A percentile compares a stretch with the other conserved stretches of the same genome.
phyloP scores from a whole-genome alignment of 2,113 vertebrate species.

The Oreochromis spilurus region DNA sequence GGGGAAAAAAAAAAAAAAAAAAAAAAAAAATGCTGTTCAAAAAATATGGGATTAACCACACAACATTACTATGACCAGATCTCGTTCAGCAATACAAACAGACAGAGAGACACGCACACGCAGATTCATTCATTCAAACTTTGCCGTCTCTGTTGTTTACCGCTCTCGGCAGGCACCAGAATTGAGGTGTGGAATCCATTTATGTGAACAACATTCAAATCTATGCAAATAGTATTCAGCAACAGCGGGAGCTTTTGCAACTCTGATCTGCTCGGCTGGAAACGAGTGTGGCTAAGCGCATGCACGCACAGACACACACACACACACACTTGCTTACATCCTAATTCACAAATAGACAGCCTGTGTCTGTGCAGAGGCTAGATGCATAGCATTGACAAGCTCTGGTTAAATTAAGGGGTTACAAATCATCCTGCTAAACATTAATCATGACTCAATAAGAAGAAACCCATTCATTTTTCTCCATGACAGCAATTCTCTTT shows the following conservation, averaged over 20 bases:
- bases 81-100: neutral
- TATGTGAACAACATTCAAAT: conserved; percentile 41
- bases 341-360: neutral
- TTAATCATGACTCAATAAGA: conserved; percentile 30
- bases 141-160: conserved; percentile 11
- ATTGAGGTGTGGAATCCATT: conserved; percentile 34
- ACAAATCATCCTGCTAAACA: neutral
- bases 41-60: conserved; percentile 38
- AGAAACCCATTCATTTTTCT: conserved; percentile 1
- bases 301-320: neutral
- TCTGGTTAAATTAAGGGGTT: conserved; percentile 31
- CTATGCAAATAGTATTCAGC: conserved; percentile 47
- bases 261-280: conserved; percentile 1
- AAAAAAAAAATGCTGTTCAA: neutral
- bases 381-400: conserved; percentile 24
- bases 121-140: neutral
- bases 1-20: rapidly evolving
- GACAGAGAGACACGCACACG: neutral
- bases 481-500: neutral
- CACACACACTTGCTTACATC: neutral
- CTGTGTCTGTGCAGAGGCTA: neutral
- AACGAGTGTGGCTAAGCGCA: neutral
- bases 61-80: neutral
- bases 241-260: neutral
- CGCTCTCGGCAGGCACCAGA: neutral